These are phyloP conservation scores for Corydoras sp. DNA, from an alignment of 2,113 vertebrate genomes.

Conservation along the genomic window DNA sequence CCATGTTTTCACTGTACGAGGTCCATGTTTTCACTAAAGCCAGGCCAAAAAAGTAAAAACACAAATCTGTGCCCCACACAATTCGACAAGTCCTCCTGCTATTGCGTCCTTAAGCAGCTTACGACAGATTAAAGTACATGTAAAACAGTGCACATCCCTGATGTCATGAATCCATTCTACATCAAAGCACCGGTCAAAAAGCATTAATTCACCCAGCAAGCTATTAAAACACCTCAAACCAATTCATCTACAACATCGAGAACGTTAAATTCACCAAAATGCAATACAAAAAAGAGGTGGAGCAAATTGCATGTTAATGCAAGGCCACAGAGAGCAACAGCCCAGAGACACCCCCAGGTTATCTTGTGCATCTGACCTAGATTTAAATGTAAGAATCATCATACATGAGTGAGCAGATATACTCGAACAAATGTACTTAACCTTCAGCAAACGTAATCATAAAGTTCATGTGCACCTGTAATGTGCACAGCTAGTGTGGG, in stretches of 20 bases:
- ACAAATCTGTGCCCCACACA: neutral
- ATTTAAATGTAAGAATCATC: neutral
- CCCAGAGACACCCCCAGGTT: neutral
- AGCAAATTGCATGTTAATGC: neutral
- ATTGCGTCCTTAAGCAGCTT: slow-evolving; percentile 55
- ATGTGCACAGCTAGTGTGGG: too few relatives aligned
- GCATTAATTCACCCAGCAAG: too few relatives aligned
- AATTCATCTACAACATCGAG: neutral
- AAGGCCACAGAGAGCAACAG: neutral
- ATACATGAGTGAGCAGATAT: neutral
- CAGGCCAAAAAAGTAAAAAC: neutral
- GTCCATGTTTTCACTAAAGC: too few relatives aligned
- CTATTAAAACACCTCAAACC: too few relatives aligned
- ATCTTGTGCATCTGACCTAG: slow-evolving; percentile 14
- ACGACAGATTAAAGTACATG: slow-evolving; percentile 53
- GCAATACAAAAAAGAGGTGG: neutral
- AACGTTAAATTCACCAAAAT: neutral
- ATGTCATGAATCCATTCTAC: neutral
- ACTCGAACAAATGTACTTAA: neutral
- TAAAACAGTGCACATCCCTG: slow-evolving; percentile 24
- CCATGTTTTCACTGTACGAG: too few relatives aligned
- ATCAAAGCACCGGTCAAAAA: too few relatives aligned
- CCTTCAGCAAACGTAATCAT: slow-evolving; percentile 13
- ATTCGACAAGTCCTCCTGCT: neutral
- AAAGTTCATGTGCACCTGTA: too few relatives aligned